Percentiles rank a stretch among this genome's conserved stretches.
These are phyloP conservation scores for Festucalex cinctus DNA, from an alignment of 2,113 vertebrate genomes.

Conservation along the genomic window DNA sequence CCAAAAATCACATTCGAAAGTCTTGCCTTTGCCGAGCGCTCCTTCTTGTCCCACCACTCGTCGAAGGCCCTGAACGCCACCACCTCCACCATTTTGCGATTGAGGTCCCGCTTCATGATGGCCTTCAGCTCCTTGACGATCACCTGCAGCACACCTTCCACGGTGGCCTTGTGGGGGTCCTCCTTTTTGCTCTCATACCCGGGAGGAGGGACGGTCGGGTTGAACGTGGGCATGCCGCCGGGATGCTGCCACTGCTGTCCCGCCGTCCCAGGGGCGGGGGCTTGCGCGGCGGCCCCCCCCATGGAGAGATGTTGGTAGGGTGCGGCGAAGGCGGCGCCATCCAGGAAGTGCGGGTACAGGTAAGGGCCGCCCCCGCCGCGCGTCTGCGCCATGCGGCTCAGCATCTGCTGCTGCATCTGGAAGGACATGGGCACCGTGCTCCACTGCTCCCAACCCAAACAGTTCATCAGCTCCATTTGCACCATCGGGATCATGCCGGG, in stretches of 20 bases:
- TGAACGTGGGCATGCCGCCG: constrained; percentile 83
- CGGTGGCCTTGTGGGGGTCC: constrained; percentile 94
- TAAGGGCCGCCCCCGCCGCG: constrained; percentile 84
- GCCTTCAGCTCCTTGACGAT: constrained; percentile 98
- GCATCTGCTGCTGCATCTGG: constrained; percentile 99
- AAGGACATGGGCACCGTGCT: constrained; percentile 94
- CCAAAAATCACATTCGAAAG: background rate
- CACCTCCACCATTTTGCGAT: constrained; percentile 98
- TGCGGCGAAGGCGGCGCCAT: constrained; percentile 70
- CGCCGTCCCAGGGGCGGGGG: constrained; percentile 47
- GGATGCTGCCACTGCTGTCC: constrained; percentile 84
- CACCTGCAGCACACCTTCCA: constrained; percentile 91
- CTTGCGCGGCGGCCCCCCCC: constrained; percentile 48
- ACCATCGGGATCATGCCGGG: constrained; percentile 85
- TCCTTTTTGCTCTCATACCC: constrained; percentile 91
- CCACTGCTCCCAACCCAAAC: constrained; percentile 85
- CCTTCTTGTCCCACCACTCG: constrained; percentile 99
- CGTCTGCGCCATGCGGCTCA: constrained; percentile 94
- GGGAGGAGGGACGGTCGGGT: constrained; percentile 90
- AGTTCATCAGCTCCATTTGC: constrained; percentile 91
- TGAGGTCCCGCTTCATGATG: constrained; percentile 98
- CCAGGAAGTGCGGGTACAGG: constrained; percentile 83
- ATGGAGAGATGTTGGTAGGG: constrained; percentile 82
- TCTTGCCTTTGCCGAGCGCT: constrained; percentile 88
- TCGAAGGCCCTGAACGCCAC: constrained; percentile 96